These are phyloP conservation scores for Papilio polyxenes DNA, from an alignment of 1,140 invertebrate species.

Conservation along the genomic window DNA sequence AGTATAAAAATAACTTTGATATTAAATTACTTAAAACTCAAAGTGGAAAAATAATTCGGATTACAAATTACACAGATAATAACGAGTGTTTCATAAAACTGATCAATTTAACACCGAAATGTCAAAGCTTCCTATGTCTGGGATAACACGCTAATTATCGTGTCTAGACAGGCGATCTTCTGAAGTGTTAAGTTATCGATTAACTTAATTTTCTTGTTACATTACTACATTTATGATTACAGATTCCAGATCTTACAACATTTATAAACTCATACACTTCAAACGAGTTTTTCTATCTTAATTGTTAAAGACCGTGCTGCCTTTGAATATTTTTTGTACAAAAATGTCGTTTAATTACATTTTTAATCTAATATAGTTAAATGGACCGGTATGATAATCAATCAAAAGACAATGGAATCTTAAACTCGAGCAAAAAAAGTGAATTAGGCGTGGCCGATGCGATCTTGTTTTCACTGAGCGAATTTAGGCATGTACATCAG, in stretches of 20 bases:
- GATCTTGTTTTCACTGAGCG: constrained; percentile 37
- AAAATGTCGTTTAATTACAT: constrained; percentile 1
- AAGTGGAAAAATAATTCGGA: background rate
- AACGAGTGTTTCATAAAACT: background rate
- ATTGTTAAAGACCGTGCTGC: background rate
- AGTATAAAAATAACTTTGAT: background rate
- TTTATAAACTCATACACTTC: background rate
- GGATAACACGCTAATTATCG: background rate
- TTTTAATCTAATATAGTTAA: background rate
- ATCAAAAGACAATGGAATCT: constrained; percentile 22
- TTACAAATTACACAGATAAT: background rate
- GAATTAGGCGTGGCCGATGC: constrained; percentile 36
- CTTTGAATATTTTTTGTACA: background rate
- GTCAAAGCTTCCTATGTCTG: background rate
- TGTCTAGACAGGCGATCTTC: background rate
- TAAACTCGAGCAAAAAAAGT: constrained; percentile 23
- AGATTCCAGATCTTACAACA: background rate
- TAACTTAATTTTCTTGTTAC: background rate
- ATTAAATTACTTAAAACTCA: background rate
- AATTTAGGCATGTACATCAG: constrained; percentile 44
- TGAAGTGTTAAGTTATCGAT: background rate
- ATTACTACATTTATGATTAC: background rate
- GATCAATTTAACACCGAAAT: background rate
- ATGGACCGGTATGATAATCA: background rate
- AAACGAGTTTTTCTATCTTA: background rate